Evolutionary conservation across 2,888 invertebrate species (phyloP), one percentile per base, ranked within the genome.

Genomic region (Himalopsyche tibetana): DNA sequence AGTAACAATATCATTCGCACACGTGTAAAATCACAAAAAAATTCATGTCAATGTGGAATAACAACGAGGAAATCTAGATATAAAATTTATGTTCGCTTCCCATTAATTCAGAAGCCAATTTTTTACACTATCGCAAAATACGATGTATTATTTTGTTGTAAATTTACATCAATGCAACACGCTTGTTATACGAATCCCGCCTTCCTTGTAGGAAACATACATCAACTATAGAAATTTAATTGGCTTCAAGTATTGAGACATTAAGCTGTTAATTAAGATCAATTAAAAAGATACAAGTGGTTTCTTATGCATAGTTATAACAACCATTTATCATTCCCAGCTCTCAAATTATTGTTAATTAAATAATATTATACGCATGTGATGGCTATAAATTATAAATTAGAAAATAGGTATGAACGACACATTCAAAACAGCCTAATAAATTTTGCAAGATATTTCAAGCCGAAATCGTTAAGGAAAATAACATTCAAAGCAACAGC

Each of bases 231-330:
- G 63, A 63, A 63, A 63, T n/a, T n/a, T 63, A 63, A 63, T 63
- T 63, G 63, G 63, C 28, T 19, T 1, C 19, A 63, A 63, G 28
- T 63, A 63, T 63, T 63, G 63, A 63, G 63, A 63, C 63, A 63
- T 63, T 63, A 63, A 9, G 63, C 63, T 63, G 19, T 63, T 63
- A 63, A 63, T 63, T 63, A 63, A 63, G 63, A 63, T 63, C 63
- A 63, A 63, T 63, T 63, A 63, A 63, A 63, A 63, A 63, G 63
- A 19, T 63, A 19, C 63, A 63, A 63, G 28, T 63, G n/a, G 63
- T 63, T 63, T n/a, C 63, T 63, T 63, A 63, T 28, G 19, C 63
- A 28, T 63, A 19, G 8, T 63, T 28, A 63, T 63, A 63, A 63
- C 63, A 19, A 63, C 19, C n/a, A 63, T 63, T 19, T 63, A 63